These are phyloP conservation scores for Drosophila carrolli DNA, from an alignment of 1,140 invertebrate genomes.

Conservation along the genomic window DNA sequence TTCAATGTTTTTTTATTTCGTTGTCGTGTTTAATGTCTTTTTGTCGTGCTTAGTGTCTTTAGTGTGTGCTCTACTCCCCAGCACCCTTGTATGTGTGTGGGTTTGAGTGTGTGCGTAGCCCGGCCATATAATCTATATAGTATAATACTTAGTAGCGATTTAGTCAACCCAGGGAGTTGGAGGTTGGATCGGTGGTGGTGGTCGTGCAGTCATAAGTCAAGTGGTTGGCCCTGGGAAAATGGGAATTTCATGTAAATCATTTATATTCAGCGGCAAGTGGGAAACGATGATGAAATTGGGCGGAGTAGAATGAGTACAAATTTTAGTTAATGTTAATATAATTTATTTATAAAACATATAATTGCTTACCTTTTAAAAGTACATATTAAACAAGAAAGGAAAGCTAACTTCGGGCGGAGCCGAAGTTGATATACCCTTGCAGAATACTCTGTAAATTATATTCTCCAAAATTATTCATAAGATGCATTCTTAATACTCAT, in stretches of 20 bases:
- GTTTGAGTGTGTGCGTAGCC: constrained; percentile 50
- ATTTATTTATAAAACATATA: no score
- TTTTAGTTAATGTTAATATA: neutral
- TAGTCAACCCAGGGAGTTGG: constrained; percentile 12
- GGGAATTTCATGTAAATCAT: constrained; percentile 45
- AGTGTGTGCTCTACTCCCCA: constrained; percentile 39
- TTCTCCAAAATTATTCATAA: no score
- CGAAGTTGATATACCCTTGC: no score
- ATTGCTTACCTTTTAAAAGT: no score
- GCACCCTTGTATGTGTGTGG: constrained; percentile 10
- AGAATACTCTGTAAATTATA: no score
- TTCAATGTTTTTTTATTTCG: constrained; percentile 83
- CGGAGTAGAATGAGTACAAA: neutral
- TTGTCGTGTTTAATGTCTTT: constrained; percentile 84
- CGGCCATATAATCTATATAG: constrained; percentile 72
- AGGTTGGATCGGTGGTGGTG: neutral
- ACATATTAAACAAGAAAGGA: no score
- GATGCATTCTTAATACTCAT: no score
- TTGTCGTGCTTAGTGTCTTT: constrained; percentile 84
- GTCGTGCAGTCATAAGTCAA: constrained; percentile 33
- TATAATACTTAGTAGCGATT: constrained; percentile 72
- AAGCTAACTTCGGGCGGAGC: no score
- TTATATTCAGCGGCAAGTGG: constrained; percentile 3
- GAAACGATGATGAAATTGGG: neutral
- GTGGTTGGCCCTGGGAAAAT: constrained; percentile 51